These are phyloP conservation scores for Poecile atricapillus DNA, from an alignment of 2,113 vertebrate genomes.

Conservation along the genomic window DNA sequence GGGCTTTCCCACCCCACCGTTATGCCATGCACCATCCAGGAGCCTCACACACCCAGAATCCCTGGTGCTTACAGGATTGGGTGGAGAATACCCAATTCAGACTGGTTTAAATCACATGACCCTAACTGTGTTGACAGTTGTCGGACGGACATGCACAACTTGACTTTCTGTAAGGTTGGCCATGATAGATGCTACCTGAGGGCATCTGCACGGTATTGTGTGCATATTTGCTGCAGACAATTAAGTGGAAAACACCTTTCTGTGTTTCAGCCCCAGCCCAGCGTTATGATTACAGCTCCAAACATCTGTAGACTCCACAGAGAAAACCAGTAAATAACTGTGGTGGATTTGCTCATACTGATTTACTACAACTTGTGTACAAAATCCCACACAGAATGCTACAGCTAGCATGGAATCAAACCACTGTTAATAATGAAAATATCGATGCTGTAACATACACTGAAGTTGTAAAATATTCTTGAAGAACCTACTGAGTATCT, in stretches of 20 bases:
- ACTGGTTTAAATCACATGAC: background rate
- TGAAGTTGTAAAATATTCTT: background rate
- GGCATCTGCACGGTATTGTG: background rate
- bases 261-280: background rate
- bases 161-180: background rate
- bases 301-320: background rate
- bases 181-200: accelerated
- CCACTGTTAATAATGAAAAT: accelerated
- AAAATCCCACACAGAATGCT: background rate
- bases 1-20: accelerated
- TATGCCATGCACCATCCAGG: background rate
- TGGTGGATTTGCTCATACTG: background rate
- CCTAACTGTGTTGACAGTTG: background rate
- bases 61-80: accelerated
- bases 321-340: background rate
- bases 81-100: background rate
- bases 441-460: background rate
- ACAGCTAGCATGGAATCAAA: background rate
- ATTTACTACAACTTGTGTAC: background rate
- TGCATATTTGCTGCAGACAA: background rate
- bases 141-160: accelerated
- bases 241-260: background rate
- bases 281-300: background rate
- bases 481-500: background rate
- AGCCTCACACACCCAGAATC: background rate